phyloP scores from a whole-genome alignment of 2,113 vertebrate genomes.

The Meles meles region DNA sequence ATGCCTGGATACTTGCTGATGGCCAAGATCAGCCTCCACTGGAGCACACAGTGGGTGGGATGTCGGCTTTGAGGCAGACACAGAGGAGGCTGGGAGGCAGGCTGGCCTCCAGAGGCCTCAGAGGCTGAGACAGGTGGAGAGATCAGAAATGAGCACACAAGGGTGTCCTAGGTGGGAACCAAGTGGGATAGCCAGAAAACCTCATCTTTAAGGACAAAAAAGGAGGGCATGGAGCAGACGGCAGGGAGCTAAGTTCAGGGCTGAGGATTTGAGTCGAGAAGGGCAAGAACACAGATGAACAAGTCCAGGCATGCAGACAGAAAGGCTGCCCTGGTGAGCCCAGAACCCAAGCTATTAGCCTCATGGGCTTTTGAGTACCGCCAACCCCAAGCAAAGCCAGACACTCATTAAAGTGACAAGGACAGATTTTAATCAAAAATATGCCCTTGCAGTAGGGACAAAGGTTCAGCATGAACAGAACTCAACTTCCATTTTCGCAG shows the following conservation, averaged over 20 bases:
- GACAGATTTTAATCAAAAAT: neutral
- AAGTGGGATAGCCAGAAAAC: neutral
- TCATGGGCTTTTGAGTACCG: neutral
- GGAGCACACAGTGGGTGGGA: rapidly evolving
- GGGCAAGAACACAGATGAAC: neutral
- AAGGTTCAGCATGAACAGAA: neutral
- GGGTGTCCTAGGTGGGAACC: neutral
- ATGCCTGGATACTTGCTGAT: neutral
- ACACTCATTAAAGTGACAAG: neutral
- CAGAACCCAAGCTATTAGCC: neutral
- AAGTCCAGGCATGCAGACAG: neutral
- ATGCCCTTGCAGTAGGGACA: neutral
- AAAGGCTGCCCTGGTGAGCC: neutral
- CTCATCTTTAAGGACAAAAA: neutral
- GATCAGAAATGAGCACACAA: neutral
- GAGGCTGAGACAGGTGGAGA: neutral
- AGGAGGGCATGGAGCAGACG: rapidly evolving
- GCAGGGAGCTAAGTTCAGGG: neutral
- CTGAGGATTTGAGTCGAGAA: neutral
- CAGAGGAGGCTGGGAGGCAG: neutral
- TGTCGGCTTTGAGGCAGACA: neutral
- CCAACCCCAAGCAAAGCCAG: neutral
- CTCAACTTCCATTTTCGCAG: neutral
- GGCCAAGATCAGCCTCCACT: neutral
- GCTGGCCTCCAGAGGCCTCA: neutral